Base-by-base conservation (phyloP, 1,140 invertebrate genomes). In the Chymomyza costata region DNA sequence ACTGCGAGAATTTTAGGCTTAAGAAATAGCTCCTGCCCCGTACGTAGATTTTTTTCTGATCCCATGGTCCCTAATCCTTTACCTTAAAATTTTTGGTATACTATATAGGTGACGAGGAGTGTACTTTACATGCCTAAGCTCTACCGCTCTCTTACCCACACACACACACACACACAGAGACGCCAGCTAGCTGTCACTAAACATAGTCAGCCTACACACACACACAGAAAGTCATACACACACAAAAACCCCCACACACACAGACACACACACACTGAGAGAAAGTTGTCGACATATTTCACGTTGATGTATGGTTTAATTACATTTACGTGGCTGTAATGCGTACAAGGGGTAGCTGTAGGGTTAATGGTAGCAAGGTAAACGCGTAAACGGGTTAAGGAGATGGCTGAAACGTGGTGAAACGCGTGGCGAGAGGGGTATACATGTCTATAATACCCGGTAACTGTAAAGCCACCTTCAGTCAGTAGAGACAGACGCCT, bases 301-400 rank as follows among this genome's bases (percentile, higher is more conserved):
- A 80, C 64, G 73, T 80, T 80, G 73, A 80, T 80, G 74, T 80
- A 80, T 80, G 73, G 74, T 80, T 80, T 80, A 80, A 80, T 80
- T 80, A 80, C 74, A 80, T 80, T 81, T 80, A 71, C 73, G 73
- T 80, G 73, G 74, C 62, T 34, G 40, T 28, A 39, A 32, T 57
- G 57, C 46, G 47, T 44, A 51, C 21, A 39, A 31, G 38, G 31
- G 28, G 14, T 19, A 41, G 21, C 18, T 6, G n/a, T n/a, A n/a
- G n/a, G n/a, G n/a, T n/a, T n/a, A n/a, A n/a, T n/a, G n/a, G n/a
- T n/a, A n/a, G n/a, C n/a, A n/a, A n/a, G n/a, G n/a, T n/a, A n/a
- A n/a, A 25, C 13, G 17, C 10, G 6, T 5, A 15, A 14, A 25
- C 13, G 7, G 18, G 2, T 8, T 10, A 1, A 3, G 38, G 7